These are phyloP conservation scores for Cossypha caffra DNA, from an alignment of 2,797 vertebrate species.

Conservation along the genomic window DNA sequence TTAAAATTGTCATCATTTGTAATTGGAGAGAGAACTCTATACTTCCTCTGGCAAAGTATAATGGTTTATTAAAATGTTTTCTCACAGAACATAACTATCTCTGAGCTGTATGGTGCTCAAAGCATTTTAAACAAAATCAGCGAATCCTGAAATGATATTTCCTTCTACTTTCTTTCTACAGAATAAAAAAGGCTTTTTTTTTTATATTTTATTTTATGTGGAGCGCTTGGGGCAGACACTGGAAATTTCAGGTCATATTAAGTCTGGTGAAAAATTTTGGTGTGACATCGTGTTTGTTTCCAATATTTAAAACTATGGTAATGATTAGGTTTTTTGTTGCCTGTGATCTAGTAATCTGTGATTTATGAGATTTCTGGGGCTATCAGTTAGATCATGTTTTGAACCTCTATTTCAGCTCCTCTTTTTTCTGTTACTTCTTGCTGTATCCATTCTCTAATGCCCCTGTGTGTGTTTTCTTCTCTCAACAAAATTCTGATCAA, in stretches of 20 bases:
- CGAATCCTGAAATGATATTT: background rate
- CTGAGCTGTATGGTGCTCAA: background rate
- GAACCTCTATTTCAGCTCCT: background rate
- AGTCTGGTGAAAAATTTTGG: background rate
- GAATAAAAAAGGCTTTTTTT: background rate
- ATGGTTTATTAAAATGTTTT: background rate
- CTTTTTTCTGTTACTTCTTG: background rate
- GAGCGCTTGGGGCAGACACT: background rate
- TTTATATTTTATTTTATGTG: background rate
- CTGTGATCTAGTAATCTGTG: background rate
- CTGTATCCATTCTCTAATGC: background rate
- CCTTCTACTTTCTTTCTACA: background rate
- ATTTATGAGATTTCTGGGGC: background rate
- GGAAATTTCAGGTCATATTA: background rate
- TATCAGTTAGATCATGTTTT: background rate
- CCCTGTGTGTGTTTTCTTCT: background rate
- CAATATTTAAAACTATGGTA: background rate
- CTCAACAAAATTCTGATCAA: background rate
- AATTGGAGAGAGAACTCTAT: background rate
- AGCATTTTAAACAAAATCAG: background rate
- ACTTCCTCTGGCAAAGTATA: background rate
- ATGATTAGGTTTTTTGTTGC: background rate
- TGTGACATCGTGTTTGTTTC: background rate
- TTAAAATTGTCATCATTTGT: background rate
- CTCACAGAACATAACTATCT: background rate